Conservation (phyloP, 2,888 invertebrate species). For the Zygogramma bicolorata region DNA sequence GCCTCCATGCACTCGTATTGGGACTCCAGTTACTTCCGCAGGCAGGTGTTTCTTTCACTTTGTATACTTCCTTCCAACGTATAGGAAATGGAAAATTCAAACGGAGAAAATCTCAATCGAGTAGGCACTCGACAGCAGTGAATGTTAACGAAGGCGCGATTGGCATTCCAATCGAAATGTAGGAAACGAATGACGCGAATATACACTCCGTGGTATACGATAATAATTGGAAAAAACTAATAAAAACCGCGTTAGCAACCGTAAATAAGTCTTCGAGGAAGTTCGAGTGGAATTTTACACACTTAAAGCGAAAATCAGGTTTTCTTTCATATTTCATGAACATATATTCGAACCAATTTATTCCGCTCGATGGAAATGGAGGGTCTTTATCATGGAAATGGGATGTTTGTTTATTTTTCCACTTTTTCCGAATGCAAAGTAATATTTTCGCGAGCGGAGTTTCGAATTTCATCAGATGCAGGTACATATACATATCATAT, state of each 20-base stretch:
- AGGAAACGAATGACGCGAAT: background rate
- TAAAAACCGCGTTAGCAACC: background rate
- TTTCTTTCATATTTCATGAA: slow-evolving; percentile 1
- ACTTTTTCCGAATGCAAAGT: background rate
- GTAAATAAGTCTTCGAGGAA: background rate
- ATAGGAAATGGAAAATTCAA: background rate
- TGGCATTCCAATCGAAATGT: background rate
- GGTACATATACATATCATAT: background rate
- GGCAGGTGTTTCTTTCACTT: background rate
- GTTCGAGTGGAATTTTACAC: background rate
- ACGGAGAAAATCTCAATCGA: slow-evolving; percentile 1
- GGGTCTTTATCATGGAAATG: slow-evolving; percentile 1
- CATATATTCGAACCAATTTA: slow-evolving; percentile 9
- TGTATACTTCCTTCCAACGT: background rate
- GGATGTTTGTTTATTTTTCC: slow-evolving; percentile 8
- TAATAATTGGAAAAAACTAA: slow-evolving; percentile 9
- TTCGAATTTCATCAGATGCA: background rate
- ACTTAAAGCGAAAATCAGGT: slow-evolving; percentile 10
- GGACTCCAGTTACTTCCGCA: no score
- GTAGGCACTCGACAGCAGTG: background rate
- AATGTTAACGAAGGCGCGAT: slow-evolving; percentile 1
- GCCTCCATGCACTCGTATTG: no score
- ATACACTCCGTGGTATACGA: background rate
- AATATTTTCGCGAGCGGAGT: background rate
- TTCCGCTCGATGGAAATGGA: slow-evolving; percentile 1